phyloP scores from a whole-genome alignment of 2,113 vertebrate genomes.

The Australoheros scitulus region DNA sequence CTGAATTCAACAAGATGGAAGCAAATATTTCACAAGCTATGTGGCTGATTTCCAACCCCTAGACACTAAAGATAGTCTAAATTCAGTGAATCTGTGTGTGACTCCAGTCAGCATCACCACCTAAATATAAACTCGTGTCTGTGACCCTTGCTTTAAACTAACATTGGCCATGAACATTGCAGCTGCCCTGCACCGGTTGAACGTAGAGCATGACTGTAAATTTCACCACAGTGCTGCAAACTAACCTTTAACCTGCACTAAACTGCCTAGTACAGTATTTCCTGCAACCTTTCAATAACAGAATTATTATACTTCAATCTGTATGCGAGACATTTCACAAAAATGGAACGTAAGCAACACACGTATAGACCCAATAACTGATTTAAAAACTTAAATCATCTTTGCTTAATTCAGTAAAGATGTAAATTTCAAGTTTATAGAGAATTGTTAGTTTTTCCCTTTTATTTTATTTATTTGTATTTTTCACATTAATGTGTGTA shows the following conservation, averaged over 20 bases:
- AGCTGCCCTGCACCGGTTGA: neutral
- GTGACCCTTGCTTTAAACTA: fast-evolving
- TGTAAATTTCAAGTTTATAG: neutral
- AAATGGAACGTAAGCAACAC: neutral
- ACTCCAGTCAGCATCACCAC: neutral
- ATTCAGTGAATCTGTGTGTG: neutral
- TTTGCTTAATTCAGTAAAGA: neutral
- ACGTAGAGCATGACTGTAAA: neutral
- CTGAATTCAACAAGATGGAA: neutral
- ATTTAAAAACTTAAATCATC: neutral
- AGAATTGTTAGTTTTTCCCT: too few species aligned
- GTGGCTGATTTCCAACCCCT: neutral
- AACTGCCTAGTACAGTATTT: neutral
- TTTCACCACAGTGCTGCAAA: neutral
- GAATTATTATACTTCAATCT: neutral
- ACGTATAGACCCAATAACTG: too few species aligned
- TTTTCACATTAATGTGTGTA: too few species aligned
- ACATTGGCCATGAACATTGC: neutral
- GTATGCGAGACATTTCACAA: neutral
- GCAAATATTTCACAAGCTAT: neutral
- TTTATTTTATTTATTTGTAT: too few species aligned
- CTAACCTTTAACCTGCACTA: neutral
- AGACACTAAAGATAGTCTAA: neutral
- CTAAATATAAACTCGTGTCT: neutral
- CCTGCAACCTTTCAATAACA: neutral